Evolutionary conservation across 2,113 vertebrate species (phyloP), one percentile per base, ranked within the genome.

Genomic region (Phalacrocorax carbo): DNA sequence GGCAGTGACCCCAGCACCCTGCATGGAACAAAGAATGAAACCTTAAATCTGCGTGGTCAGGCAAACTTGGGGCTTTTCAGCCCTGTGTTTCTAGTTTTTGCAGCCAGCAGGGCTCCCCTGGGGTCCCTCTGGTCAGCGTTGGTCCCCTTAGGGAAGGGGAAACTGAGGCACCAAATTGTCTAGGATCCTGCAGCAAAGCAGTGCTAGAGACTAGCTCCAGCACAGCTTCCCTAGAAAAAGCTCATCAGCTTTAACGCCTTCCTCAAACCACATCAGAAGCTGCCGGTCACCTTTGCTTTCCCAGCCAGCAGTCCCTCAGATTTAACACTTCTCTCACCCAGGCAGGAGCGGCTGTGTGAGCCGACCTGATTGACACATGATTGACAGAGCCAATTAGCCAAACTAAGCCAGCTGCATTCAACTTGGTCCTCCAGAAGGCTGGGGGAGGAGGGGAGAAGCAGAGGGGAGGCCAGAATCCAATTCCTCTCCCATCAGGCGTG

Each of bases 341-440:
- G 88, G 82, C 77, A 61, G 82, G 92, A 93, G 73, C 36, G 17
- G 36, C 55, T 22, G 42, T 44, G 26, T 51, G 78, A 91, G 90
- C 86, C 21, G 13, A 61, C 92, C 95, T 95, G 93, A 94, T 21
- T 94, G 95, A 93, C 90, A 79, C 70, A 51, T 97, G 96, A 96
- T 93, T 96, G 96, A 96, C 95, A 87, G 86, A 95, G 94, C 95
- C 95, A 97, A 97, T 97, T 96, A 96, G 91, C 82, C 89, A 87
- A 94, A 94, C 49, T 80, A 91, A 94, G 94, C 57, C 96, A 97
- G 95, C 95, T 94, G 95, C 94, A 94, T 87, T 94, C 93, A 62
- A 42, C 90, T 38, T 29, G 49, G 79, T 55, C 89, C 96, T 93
- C 60, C 93, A 82, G 87, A 84, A 52, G 95, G 85, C 93, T 14